These are phyloP conservation scores for Torymus tubicola DNA, from an alignment of 2,888 invertebrate species.

Conservation along the genomic window DNA sequence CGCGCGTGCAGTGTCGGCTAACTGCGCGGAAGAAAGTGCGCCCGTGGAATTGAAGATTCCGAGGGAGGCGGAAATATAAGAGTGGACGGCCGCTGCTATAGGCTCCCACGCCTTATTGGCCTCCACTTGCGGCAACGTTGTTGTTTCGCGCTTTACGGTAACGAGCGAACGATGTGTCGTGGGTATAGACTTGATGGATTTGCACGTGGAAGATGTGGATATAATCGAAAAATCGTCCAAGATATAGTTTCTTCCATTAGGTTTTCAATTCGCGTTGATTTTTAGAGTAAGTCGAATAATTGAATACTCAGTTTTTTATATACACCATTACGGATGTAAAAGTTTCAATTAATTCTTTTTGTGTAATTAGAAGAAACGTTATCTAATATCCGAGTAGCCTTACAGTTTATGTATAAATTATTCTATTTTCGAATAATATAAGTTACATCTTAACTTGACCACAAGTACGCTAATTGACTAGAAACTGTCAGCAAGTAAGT, in stretches of 20 bases:
- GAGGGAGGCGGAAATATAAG: too few relatives aligned
- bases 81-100: neutral
- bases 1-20: constrained; percentile 9
- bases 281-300: too few relatives aligned
- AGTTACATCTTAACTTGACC: neutral
- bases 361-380: too few relatives aligned
- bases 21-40: constrained; percentile 44
- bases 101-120: neutral
- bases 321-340: too few relatives aligned
- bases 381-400: too few relatives aligned
- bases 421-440: too few relatives aligned
- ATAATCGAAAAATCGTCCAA: constrained; percentile 4
- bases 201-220: constrained; percentile 12
- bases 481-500: constrained; percentile 21
- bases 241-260: neutral
- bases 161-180: constrained; percentile 30
- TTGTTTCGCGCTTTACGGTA: constrained; percentile 41
- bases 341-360: too few relatives aligned
- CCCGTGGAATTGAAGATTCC: constrained; percentile 21
- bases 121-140: neutral
- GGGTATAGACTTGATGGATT: constrained; percentile 30
- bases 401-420: too few relatives aligned
- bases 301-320: too few relatives aligned
- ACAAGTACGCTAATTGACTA: constrained; percentile 8
- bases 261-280: neutral